A percentile compares a stretch with the other conserved stretches of the same genome.
Evolutionary conservation across 2,888 invertebrate genomes (phyloP).

Genomic region (Dysmachus trigonus): DNA sequence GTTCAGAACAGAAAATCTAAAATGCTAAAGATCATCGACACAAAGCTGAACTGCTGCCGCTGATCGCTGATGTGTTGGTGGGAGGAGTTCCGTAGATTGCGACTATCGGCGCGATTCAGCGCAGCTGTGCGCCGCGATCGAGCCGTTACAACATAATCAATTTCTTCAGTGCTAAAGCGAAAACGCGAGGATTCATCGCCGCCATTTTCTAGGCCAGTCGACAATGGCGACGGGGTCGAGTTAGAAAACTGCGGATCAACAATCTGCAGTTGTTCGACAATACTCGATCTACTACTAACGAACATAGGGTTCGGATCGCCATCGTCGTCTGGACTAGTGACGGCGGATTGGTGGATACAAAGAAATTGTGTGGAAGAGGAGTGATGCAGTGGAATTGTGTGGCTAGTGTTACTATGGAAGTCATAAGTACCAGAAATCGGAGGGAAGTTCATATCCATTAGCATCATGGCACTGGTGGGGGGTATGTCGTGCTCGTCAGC

Average conservation of each 20-base stretch:
- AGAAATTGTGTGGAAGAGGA: slow-evolving; percentile 44
- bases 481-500: neutral
- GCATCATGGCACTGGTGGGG: slow-evolving; percentile 42
- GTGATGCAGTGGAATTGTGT: slow-evolving; percentile 24
- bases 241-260: neutral
- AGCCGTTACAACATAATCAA: slow-evolving; percentile 54
- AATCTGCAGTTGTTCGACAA: neutral
- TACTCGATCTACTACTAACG: neutral
- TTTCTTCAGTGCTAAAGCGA: slow-evolving; percentile 51
- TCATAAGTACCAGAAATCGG: slow-evolving; percentile 61
- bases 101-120: slow-evolving; percentile 49
- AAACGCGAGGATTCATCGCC: slow-evolving; percentile 35
- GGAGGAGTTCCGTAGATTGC: slow-evolving; percentile 48
- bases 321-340: slow-evolving; percentile 50
- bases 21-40: slow-evolving; percentile 63
- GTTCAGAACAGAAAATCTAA: slow-evolving; percentile 60
- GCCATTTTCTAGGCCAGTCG: slow-evolving; percentile 33
- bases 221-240: neutral
- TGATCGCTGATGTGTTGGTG: slow-evolving; percentile 48
- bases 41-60: slow-evolving; percentile 56
- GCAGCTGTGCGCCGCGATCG: slow-evolving; percentile 57
- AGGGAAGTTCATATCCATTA: slow-evolving; percentile 60
- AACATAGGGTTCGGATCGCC: slow-evolving; percentile 20
- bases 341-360: neutral
- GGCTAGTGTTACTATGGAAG: slow-evolving; percentile 39